Conservation (phyloP, 2,888 invertebrate genomes). For the Standfussiana lucernea region DNA sequence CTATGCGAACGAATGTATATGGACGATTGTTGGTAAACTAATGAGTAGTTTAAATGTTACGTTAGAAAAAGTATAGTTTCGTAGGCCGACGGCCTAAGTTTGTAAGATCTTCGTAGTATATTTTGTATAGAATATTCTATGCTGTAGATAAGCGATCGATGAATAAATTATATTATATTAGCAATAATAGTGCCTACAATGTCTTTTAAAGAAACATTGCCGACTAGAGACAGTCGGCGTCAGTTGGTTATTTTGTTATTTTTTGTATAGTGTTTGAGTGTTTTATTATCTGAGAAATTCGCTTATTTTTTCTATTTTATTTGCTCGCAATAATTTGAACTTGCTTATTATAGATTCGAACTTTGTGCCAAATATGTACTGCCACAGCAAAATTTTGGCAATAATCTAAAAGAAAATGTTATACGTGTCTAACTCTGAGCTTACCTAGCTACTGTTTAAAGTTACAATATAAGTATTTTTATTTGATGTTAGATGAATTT, state of each 20-base stretch:
- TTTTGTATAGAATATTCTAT: slow-evolving; percentile 89
- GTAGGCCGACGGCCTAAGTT: slow-evolving; percentile 83
- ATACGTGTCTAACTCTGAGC: slow-evolving; percentile 78
- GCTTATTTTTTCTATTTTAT: slow-evolving; percentile 75
- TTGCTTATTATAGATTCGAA: slow-evolving; percentile 75
- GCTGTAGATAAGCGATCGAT: slow-evolving; percentile 87
- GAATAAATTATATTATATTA: slow-evolving; percentile 88
- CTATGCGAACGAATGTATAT: slow-evolving; percentile 57
- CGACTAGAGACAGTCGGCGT: slow-evolving; percentile 75
- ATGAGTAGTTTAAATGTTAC: slow-evolving; percentile 86
- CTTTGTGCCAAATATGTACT: slow-evolving; percentile 85
- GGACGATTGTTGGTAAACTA: slow-evolving; percentile 80
- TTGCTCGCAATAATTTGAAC: slow-evolving; percentile 69
- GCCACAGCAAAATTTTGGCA: slow-evolving; percentile 80
- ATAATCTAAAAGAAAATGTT: slow-evolving; percentile 74
- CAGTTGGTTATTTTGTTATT: slow-evolving; percentile 87
- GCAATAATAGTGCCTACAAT: slow-evolving; percentile 90
- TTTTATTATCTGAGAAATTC: slow-evolving; percentile 77
- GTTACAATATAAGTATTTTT: slow-evolving; percentile 67
- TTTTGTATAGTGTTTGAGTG: slow-evolving; percentile 86
- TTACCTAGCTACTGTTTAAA: slow-evolving; percentile 74
- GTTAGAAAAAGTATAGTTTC: slow-evolving; percentile 85
- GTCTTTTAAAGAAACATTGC: slow-evolving; percentile 87
- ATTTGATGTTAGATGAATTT: slow-evolving; percentile 66
- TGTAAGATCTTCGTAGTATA: slow-evolving; percentile 89